Conservation (phyloP, 2,113 vertebrate species). For the Aphelocoma coerulescens region DNA sequence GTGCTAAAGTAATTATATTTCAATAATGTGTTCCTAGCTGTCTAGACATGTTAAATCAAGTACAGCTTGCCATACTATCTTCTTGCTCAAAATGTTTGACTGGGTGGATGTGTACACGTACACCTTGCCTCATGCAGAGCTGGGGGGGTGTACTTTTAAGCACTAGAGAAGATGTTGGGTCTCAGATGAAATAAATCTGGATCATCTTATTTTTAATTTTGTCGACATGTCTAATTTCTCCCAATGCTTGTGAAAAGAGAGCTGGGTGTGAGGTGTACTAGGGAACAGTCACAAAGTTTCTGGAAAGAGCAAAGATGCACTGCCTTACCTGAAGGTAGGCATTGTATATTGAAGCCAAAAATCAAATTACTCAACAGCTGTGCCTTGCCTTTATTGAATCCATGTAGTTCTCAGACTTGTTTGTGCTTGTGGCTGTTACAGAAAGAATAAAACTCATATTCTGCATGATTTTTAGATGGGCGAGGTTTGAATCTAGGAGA, state of each 20-base stretch:
- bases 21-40: not conserved
- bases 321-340: not conserved
- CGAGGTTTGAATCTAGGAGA: not conserved
- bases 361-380: not conserved
- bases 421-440: not conserved
- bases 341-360: not conserved
- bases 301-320: not conserved
- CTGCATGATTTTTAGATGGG: not conserved
- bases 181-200: not conserved
- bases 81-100: not conserved
- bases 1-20: not conserved
- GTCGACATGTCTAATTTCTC: not conserved
- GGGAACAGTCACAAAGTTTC: not conserved
- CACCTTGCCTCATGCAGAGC: not conserved
- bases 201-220: not conserved
- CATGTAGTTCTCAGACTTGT: not conserved
- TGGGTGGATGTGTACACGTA: not conserved
- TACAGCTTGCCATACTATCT: not conserved
- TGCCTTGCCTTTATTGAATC: not conserved
- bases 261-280: not conserved
- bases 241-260: not conserved
- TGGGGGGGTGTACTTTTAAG: not conserved
- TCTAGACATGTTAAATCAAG: not conserved
- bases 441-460: not conserved
- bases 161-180: not conserved